Evolutionary conservation across 2,113 vertebrate species (phyloP), one percentile per base, ranked within the genome.

Genomic region (Poicephalus gulielmi): DNA sequence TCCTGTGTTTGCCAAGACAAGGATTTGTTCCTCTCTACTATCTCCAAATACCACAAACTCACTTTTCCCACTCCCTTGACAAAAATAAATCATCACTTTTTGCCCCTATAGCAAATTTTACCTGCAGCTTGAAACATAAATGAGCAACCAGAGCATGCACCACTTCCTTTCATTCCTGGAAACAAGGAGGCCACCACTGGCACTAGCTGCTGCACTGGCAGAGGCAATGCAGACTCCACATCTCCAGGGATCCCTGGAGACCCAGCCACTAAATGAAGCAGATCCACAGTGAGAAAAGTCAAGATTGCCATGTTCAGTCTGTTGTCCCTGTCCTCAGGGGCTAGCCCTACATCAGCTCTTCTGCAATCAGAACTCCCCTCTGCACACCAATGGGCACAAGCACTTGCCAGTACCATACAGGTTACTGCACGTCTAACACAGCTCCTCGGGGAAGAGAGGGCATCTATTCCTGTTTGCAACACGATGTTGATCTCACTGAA

Each of bases 321-420:
- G 31, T 24, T 62, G 35, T 30, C 37, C 43, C 50, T 17, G 9
- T 15, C 69, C 13, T 12, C 20, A 19, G 0, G 47, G 24, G 23
- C 41, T 17, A 39, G 77, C 35, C 20, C 59, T 62, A 28, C 83
- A 66, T 17, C 83, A 86, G 60, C 31, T 67, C 1, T 31, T 47
- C 74, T 22, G 7, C 3, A 62, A 41, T 24, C 63, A 62, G 13
- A 73, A 39, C 23, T 59, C 25, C 31, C 28, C 60, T 44, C 1
- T 13, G 52, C 74, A 68, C 43, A 76, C 13, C 57, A 75, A 0
- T 18, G 78, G 44, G 2, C 47, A 43, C 3, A 9, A 76, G 64
- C 63, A 76, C 59, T 25, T 10, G 0, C 31, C 55, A 50, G 41
- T 9, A 41, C 22, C 1, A 0, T 0, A 17, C 3, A 4, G 37